These are phyloP conservation scores for Ornithorhynchus anatinus DNA, from an alignment of 2,113 vertebrate species.

Conservation along the genomic window DNA sequence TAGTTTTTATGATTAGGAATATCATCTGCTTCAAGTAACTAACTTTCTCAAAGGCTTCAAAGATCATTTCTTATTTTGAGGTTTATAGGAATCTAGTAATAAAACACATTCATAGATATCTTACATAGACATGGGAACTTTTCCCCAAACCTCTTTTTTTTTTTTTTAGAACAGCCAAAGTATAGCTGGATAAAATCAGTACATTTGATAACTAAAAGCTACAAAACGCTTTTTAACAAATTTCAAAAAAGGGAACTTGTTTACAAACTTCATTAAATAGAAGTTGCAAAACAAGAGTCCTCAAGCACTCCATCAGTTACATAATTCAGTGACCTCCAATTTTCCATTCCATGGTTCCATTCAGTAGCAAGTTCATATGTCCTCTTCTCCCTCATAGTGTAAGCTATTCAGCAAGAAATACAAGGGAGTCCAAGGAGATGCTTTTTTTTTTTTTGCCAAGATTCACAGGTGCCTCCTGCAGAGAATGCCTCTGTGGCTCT, in stretches of 20 bases:
- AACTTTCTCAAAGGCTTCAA: no score
- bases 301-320: neutral
- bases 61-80: no score
- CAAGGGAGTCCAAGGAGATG: constrained; percentile 40
- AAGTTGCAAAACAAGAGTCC: constrained; percentile 10
- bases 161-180: no score
- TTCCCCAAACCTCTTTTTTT: no score
- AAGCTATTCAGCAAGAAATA: constrained; percentile 59
- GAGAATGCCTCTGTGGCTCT: constrained; percentile 47
- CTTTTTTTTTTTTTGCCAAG: constrained; percentile 74
- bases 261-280: constrained; percentile 17
- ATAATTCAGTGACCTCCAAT: constrained; percentile 7
- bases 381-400: constrained; percentile 53
- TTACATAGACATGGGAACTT: no score
- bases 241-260: neutral
- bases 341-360: constrained; percentile 51
- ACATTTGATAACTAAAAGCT: no score
- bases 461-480: constrained; percentile 71
- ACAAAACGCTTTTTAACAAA: no score
- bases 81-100: no score
- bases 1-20: no score
- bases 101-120: no score
- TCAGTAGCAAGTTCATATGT: constrained; percentile 45
- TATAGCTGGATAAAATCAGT: no score
- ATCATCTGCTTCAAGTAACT: no score